Conservation (phyloP, 2,888 invertebrate species). For the Choristoneura rosaceana region DNA sequence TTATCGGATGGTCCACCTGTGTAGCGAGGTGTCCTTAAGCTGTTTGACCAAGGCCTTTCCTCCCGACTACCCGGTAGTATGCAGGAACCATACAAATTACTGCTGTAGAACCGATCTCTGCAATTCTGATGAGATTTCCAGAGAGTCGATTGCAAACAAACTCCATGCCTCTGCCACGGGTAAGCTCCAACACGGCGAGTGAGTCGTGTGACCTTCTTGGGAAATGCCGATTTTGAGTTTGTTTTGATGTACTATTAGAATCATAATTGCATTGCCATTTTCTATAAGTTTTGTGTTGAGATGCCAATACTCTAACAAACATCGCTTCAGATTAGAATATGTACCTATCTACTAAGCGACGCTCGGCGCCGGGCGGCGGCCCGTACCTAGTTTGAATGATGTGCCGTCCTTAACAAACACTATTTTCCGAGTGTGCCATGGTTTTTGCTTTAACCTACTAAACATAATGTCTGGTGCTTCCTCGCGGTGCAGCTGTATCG, state of each 20-base stretch:
- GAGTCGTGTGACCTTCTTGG: slow-evolving; percentile 66
- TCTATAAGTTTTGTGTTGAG: slow-evolving; percentile 81
- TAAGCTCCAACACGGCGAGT: slow-evolving; percentile 71
- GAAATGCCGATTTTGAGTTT: slow-evolving; percentile 77
- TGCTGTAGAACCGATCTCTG: slow-evolving; percentile 79
- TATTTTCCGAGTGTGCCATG: slow-evolving; percentile 83
- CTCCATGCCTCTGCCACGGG: slow-evolving; percentile 65
- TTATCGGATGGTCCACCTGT: slow-evolving; percentile 71
- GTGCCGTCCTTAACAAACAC: slow-evolving; percentile 77
- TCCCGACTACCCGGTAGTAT: slow-evolving; percentile 78
- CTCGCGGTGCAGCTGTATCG: slow-evolving; percentile 90
- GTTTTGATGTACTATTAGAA: slow-evolving; percentile 80
- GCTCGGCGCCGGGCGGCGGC: slow-evolving; percentile 60
- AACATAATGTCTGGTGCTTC: slow-evolving; percentile 84
- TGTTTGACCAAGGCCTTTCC: slow-evolving; percentile 85
- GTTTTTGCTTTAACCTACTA: slow-evolving; percentile 86
- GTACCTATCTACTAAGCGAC: slow-evolving; percentile 78
- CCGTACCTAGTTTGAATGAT: slow-evolving; percentile 73
- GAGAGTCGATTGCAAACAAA: slow-evolving; percentile 67
- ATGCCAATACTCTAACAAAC: slow-evolving; percentile 81
- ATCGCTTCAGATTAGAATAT: slow-evolving; percentile 81
- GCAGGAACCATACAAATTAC: slow-evolving; percentile 72
- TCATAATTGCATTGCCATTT: slow-evolving; percentile 76
- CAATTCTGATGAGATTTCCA: slow-evolving; percentile 74
- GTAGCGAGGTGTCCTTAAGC: slow-evolving; percentile 83